Conservation (phyloP, 2,888 invertebrate species). For the Cacoxenus indagator region DNA sequence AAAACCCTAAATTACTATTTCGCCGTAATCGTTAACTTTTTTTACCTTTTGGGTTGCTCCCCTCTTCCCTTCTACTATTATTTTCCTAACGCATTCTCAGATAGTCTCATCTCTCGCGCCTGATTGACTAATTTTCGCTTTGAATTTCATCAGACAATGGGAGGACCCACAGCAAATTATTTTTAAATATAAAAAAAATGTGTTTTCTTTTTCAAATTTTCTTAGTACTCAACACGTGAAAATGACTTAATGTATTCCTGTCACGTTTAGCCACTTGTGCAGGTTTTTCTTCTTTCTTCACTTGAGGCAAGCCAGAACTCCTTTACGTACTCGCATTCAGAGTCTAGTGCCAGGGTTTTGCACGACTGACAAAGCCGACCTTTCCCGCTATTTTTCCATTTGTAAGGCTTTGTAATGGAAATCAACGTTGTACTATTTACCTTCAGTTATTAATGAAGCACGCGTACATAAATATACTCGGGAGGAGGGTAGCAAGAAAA, state of each 20-base stretch:
- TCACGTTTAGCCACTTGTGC: conserved; percentile 64
- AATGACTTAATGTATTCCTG: conserved; percentile 54
- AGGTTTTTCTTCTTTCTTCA: conserved; percentile 40
- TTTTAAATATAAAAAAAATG: conserved; percentile 2
- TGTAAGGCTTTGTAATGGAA: conserved; percentile 17
- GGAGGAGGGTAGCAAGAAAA: neutral
- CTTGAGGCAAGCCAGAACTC: neutral
- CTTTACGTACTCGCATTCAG: neutral
- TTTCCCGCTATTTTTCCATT: too few relatives aligned
- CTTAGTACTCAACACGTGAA: neutral
- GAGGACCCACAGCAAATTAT: neutral
- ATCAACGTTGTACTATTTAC: conserved; percentile 2
- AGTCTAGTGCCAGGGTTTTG: neutral
- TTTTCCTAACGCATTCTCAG: neutral
- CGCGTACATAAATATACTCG: neutral
- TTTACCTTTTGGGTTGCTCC: neutral
- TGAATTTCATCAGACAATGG: neutral
- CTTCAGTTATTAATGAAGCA: conserved; percentile 2
- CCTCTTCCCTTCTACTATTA: neutral
- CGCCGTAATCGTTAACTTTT: too few relatives aligned
- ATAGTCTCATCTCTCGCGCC: neutral
- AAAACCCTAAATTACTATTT: too few relatives aligned
- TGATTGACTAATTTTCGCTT: neutral
- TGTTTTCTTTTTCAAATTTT: conserved; percentile 16
- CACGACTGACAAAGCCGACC: neutral